These are phyloP conservation scores for Drosophila obscura DNA, from an alignment of 1,140 invertebrate species.

Conservation along the genomic window DNA sequence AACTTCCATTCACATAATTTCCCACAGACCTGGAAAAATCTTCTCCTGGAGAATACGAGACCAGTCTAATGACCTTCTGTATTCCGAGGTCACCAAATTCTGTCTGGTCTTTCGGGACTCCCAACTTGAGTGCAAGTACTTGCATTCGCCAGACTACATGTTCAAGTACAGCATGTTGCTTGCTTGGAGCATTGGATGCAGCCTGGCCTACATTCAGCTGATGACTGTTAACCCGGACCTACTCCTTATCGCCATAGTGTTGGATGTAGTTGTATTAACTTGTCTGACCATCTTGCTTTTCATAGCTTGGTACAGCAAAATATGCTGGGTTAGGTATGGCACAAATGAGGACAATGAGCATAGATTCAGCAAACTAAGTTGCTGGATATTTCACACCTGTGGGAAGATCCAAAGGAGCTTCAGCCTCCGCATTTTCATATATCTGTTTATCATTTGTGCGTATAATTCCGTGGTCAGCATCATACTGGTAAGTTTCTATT, in stretches of 20 bases:
- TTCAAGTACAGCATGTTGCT: conserved; percentile 69
- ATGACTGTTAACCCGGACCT: background rate
- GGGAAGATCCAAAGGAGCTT: conserved; percentile 13
- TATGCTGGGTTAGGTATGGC: conserved; percentile 84
- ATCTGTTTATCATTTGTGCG: conserved; percentile 83
- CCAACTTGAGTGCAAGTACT: conserved; percentile 57
- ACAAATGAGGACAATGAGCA: conserved; percentile 85
- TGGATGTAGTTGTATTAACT: conserved; percentile 4
- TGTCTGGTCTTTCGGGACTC: conserved; percentile 61
- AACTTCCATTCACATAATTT: too few species aligned
- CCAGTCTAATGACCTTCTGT: background rate
- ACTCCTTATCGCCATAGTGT: background rate
- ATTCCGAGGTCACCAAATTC: conserved; percentile 19
- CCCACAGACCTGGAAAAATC: too few species aligned
- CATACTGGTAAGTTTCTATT: conserved; percentile 85
- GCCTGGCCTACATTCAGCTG: conserved; percentile 14
- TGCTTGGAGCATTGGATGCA: conserved; percentile 9
- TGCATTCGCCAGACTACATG: conserved; percentile 66
- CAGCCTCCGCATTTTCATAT: conserved; percentile 26
- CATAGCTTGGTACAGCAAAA: conserved; percentile 81
- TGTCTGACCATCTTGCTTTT: conserved; percentile 66
- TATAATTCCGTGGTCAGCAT: conserved; percentile 87
- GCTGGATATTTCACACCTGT: conserved; percentile 83
- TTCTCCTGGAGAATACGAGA: too few species aligned
- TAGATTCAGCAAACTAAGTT: conserved; percentile 85